These are phyloP conservation scores for Drosophila serrata DNA, from an alignment of 1,140 invertebrate species.

Conservation along the genomic window DNA sequence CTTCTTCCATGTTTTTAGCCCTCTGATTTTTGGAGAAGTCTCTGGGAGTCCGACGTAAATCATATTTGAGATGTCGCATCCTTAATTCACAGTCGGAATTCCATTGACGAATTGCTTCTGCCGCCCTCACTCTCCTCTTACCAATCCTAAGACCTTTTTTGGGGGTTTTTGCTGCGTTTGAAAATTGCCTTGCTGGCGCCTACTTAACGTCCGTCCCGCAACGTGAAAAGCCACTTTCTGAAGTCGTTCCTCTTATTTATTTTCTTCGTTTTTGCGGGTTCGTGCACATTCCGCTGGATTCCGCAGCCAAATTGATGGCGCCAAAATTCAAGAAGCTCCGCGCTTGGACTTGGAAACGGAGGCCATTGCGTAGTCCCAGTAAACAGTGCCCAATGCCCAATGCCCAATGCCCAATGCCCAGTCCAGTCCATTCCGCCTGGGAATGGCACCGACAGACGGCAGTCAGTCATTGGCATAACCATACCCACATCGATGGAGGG, in stretches of 20 bases:
- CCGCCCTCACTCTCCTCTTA: constrained; percentile 1
- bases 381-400: constrained; percentile 8
- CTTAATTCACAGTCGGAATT: constrained; percentile 66
- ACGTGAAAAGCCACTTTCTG: constrained; percentile 61
- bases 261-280: constrained; percentile 34
- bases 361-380: constrained; percentile 16
- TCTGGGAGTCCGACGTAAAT: constrained; percentile 44
- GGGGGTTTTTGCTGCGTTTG: constrained; percentile 44
- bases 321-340: constrained; percentile 74
- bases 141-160: constrained; percentile 7
- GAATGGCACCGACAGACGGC: constrained; percentile 31
- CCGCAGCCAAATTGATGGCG: constrained; percentile 81
- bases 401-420: constrained; percentile 9
- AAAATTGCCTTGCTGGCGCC: constrained; percentile 77
- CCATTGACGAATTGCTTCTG: constrained; percentile 72
- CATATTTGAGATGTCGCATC: constrained; percentile 75
- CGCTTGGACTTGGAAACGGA: constrained; percentile 24
- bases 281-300: constrained; percentile 73
- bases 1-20: no score
- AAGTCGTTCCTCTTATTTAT: constrained; percentile 18
- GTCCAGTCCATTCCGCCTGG: constrained; percentile 34
- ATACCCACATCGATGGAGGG: constrained; percentile 25
- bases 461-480: constrained; percentile 58
- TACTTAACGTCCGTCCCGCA: constrained; percentile 56
- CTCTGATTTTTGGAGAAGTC: background rate